Conservation (phyloP, 1,140 invertebrate genomes). For the Proales similis region DNA sequence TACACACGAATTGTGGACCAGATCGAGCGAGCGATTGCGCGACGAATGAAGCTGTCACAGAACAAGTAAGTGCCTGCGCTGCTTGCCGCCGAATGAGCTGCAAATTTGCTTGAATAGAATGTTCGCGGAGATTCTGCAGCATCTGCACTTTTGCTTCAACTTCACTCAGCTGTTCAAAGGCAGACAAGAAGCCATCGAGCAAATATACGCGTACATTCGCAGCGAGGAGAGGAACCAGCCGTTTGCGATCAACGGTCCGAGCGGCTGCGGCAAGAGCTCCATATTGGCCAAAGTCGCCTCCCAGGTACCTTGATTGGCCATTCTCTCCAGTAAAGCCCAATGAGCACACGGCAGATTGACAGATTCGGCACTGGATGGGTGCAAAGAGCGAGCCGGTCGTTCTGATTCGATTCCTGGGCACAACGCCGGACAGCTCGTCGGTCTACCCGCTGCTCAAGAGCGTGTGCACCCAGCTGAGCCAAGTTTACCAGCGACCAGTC, state of each 20-base stretch:
- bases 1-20: conserved; percentile 82
- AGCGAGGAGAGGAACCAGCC: conserved; percentile 71
- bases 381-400: conserved; percentile 64
- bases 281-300: conserved; percentile 70
- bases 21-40: conserved; percentile 49
- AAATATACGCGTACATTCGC: conserved; percentile 75
- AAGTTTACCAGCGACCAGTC: conserved; percentile 82
- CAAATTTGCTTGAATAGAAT: conserved; percentile 38
- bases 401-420: conserved; percentile 85
- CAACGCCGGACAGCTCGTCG: conserved; percentile 88
- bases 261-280: conserved; percentile 94
- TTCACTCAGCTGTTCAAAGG: conserved; percentile 93
- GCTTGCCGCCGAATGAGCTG: background rate
- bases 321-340: background rate
- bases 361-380: conserved; percentile 1
- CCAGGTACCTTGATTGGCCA: background rate
- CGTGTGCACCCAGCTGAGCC: conserved; percentile 87
- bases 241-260: conserved; percentile 85
- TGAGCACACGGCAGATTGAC: background rate
- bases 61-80: conserved; percentile 40
- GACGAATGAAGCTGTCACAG: conserved; percentile 55
- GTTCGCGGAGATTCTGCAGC: conserved; percentile 82
- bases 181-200: conserved; percentile 72
- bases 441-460: conserved; percentile 86
- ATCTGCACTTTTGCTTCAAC: conserved; percentile 89